Percentiles rank a stretch among this genome's conserved stretches.
Evolutionary conservation across 2,888 invertebrate species (phyloP).

Genomic region (Anaspis maculata): DNA sequence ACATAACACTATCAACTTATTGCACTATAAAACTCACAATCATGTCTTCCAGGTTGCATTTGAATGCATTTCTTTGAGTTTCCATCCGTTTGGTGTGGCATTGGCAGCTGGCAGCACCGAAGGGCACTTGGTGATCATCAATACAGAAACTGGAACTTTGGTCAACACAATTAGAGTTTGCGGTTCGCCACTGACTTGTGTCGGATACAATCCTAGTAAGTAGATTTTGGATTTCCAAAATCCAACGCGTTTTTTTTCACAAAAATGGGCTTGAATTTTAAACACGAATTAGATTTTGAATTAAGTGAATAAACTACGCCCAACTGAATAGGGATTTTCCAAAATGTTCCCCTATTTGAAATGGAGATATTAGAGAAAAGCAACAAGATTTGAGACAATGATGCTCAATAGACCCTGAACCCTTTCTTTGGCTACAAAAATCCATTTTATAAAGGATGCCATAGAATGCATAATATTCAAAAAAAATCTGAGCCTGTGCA

Average conservation of each 20-base stretch:
- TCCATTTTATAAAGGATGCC: no score
- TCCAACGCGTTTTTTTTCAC: not conserved
- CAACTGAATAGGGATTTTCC: no score
- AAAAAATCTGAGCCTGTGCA: no score
- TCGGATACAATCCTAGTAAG: constrained; percentile 80
- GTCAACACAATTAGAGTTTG: constrained; percentile 80
- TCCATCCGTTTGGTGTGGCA: constrained; percentile 82
- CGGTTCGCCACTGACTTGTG: constrained; percentile 77
- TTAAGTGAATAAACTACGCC: no score
- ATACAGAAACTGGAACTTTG: constrained; percentile 78
- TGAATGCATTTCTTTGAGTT: constrained; percentile 80
- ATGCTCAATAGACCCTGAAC: no score
- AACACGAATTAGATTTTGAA: no score
- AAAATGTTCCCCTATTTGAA: no score
- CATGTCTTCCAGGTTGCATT: constrained; percentile 56
- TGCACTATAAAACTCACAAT: not conserved
- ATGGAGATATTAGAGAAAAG: no score
- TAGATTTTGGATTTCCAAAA: no score
- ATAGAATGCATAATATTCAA: no score
- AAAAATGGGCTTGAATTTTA: not conserved
- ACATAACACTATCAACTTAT: not conserved
- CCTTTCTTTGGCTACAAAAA: no score
- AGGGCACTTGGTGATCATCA: constrained; percentile 78
- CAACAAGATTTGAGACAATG: no score
- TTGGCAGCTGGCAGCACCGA: constrained; percentile 84